A percentile compares a stretch with the other conserved stretches of the same genome.
These are phyloP conservation scores for Ctenicera cuprea DNA, from an alignment of 2,888 invertebrate genomes.

Conservation along the genomic window DNA sequence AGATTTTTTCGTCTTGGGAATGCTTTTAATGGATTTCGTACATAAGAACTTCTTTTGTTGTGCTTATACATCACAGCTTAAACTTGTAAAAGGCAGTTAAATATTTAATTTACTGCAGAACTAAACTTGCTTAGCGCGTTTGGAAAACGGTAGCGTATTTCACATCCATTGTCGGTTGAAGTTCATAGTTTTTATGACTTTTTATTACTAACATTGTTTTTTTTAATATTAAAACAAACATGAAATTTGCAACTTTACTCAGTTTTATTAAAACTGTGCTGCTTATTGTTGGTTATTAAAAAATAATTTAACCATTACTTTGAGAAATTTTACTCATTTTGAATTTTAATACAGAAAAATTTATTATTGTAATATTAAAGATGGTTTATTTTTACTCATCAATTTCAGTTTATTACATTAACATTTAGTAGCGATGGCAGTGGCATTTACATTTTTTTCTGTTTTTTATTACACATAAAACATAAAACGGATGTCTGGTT, in stretches of 20 bases:
- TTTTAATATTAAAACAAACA: too few relatives aligned
- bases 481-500: slow-evolving; percentile 53
- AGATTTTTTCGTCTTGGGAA: slow-evolving; percentile 47
- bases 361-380: neutral
- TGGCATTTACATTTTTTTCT: slow-evolving; percentile 37
- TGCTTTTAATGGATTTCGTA: slow-evolving; percentile 45
- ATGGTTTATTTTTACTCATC: slow-evolving; percentile 19
- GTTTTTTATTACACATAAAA: slow-evolving; percentile 45
- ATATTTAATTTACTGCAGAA: slow-evolving; percentile 32
- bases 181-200: slow-evolving; percentile 9
- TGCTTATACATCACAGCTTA: slow-evolving; percentile 24
- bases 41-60: slow-evolving; percentile 29
- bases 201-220: neutral
- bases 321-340: neutral
- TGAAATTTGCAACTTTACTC: too few relatives aligned
- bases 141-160: slow-evolving; percentile 9
- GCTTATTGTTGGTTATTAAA: too few relatives aligned
- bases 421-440: slow-evolving; percentile 16
- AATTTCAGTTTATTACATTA: slow-evolving; percentile 35
- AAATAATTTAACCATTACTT: too few relatives aligned
- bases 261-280: too few relatives aligned
- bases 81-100: slow-evolving; percentile 40
- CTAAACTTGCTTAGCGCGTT: neutral
- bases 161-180: slow-evolving; percentile 5
- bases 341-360: too few relatives aligned